Percentiles rank a stretch among this genome's conserved stretches.
phyloP scores from a whole-genome alignment of 2,797 vertebrate genomes.

The Cephalopachus bancanus region DNA sequence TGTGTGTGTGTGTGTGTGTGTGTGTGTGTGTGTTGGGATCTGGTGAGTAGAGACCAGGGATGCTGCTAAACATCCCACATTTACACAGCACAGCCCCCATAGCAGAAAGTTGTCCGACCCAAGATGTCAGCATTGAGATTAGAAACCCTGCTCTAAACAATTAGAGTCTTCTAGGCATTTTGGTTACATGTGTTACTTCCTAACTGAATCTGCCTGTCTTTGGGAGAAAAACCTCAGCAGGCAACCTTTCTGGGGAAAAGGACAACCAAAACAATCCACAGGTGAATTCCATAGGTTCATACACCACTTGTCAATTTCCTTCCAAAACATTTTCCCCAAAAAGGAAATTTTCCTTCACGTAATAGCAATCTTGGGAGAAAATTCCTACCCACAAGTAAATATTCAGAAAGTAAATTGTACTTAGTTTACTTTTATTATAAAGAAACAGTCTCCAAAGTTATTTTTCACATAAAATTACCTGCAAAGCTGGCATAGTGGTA shows the following conservation, averaged over 20 bases:
- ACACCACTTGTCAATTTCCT: not conserved
- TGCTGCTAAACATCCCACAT: too few relatives aligned
- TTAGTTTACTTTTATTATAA: not conserved
- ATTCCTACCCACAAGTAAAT: not conserved
- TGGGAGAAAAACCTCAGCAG: not conserved
- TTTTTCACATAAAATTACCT: not conserved
- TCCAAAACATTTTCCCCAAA: not conserved
- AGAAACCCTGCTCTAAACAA: not conserved
- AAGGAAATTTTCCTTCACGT: not conserved
- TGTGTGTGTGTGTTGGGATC: too few relatives aligned
- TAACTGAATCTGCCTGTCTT: not conserved
- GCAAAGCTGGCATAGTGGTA: not conserved
- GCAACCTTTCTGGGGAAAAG: not conserved
- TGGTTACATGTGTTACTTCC: not conserved
- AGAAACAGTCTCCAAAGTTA: not conserved
- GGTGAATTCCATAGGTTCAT: not conserved
- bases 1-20: too few relatives aligned
- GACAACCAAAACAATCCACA: not conserved
- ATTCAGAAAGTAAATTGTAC: not conserved
- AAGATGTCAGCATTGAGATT: too few relatives aligned
- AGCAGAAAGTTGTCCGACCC: not conserved
- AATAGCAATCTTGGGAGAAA: not conserved
- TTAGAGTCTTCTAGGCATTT: not conserved
- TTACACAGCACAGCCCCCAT: too few relatives aligned
- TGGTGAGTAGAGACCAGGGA: too few relatives aligned